A percentile compares a stretch with the other conserved stretches of the same genome.
phyloP scores from a whole-genome alignment of 1,140 invertebrate genomes.

The Drosophila parabipectinata region DNA sequence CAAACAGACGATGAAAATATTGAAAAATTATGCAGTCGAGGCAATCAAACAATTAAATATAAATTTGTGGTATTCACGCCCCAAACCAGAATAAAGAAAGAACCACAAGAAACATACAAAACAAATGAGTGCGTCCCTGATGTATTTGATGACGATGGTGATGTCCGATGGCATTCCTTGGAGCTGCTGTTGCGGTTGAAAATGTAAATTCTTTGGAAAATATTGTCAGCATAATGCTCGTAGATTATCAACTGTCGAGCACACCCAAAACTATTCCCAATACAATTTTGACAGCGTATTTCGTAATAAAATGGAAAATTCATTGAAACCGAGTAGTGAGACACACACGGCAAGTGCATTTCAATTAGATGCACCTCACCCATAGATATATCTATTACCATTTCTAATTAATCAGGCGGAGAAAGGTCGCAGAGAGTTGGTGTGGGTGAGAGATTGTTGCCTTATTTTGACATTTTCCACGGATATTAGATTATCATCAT shows the following conservation, averaged over 20 bases:
- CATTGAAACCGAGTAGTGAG: constrained; percentile 69
- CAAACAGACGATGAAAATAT: constrained; percentile 70
- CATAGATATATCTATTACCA: constrained; percentile 41
- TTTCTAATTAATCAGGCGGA: constrained; percentile 68
- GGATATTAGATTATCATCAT: constrained; percentile 83
- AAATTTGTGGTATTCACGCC: constrained; percentile 81
- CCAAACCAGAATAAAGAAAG: constrained; percentile 20
- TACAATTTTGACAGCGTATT: constrained; percentile 79
- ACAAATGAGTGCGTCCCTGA: constrained; percentile 62
- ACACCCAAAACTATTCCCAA: constrained; percentile 51
- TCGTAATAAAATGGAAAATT: constrained; percentile 80
- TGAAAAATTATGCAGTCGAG: constrained; percentile 73
- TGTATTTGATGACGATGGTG: constrained; percentile 9
- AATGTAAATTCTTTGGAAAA: constrained; percentile 77
- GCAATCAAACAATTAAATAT: constrained; percentile 77
- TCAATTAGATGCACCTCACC: constrained; percentile 57
- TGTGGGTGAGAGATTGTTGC: constrained; percentile 27
- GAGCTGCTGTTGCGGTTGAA: constrained; percentile 22
- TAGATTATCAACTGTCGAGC: constrained; percentile 57
- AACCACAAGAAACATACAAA: constrained; percentile 14
- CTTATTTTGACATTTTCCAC: constrained; percentile 84
- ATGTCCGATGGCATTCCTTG: constrained; percentile 47
- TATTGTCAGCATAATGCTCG: constrained; percentile 76
- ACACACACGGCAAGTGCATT: constrained; percentile 75
- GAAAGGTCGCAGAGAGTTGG: constrained; percentile 1